Percentiles rank a stretch among this genome's conserved stretches.
Conservation (phyloP, 2,888 invertebrate species). For the Serrognathus titanus region DNA sequence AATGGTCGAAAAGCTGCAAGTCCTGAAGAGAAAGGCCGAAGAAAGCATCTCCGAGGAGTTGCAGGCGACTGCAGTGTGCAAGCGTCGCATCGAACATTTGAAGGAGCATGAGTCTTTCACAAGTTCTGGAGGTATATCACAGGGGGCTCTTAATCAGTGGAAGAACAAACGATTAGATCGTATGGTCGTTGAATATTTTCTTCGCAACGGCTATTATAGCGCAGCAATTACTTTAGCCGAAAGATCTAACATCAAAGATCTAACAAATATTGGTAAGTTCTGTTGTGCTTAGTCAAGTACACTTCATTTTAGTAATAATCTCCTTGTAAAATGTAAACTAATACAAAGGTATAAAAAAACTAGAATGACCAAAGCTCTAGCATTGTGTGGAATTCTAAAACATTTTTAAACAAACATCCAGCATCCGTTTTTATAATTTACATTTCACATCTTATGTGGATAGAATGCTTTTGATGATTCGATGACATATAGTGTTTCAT, state of each 20-base stretch:
- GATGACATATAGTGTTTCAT: not conserved
- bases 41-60: conserved; percentile 91
- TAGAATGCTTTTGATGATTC: not conserved
- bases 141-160: conserved; percentile 72
- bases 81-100: conserved; percentile 87
- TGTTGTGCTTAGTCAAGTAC: no score
- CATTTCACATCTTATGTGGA: not conserved
- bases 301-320: no score
- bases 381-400: no score
- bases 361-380: no score
- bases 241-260: conserved; percentile 73
- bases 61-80: conserved; percentile 86
- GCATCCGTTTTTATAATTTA: not conserved
- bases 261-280: conserved; percentile 81
- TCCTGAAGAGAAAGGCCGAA: conserved; percentile 90
- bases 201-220: conserved; percentile 92
- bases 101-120: conserved; percentile 66
- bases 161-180: conserved; percentile 84
- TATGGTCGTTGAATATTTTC: conserved; percentile 94
- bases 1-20: conserved; percentile 83
- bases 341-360: no score
- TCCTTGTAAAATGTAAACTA: no score
- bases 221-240: conserved; percentile 86
- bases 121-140: conserved; percentile 42
- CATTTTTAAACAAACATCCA: no score